Conservation (phyloP, 2,113 vertebrate species). For the Colistium nudipinnis region DNA sequence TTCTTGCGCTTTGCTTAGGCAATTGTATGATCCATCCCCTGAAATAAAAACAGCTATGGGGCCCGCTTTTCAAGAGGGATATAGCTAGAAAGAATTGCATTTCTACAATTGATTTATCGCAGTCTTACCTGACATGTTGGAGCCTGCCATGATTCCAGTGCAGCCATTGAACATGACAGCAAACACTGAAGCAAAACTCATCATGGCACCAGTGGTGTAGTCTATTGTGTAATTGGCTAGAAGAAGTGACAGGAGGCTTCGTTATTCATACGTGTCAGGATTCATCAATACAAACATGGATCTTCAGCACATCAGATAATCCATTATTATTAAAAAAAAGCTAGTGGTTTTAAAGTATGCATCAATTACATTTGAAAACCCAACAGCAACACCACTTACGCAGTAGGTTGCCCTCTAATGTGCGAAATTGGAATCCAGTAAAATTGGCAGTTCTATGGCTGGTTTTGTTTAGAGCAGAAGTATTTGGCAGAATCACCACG, state of each 20-base stretch:
- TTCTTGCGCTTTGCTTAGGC: too few relatives aligned
- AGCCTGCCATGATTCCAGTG: constrained; percentile 89
- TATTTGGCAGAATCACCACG: constrained; percentile 68
- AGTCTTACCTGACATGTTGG: constrained; percentile 87
- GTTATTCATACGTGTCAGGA: not conserved
- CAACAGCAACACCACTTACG: constrained; percentile 34
- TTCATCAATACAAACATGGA: not conserved
- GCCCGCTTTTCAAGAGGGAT: not conserved
- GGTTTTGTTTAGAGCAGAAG: constrained; percentile 27
- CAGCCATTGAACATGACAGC: constrained; percentile 89
- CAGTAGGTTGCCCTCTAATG: constrained; percentile 82
- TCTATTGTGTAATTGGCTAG: constrained; percentile 82
- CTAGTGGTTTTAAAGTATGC: not conserved
- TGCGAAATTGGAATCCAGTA: constrained; percentile 83
- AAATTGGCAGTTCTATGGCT: constrained; percentile 68
- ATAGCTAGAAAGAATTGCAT: not conserved
- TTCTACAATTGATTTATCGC: not conserved
- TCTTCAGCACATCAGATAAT: not conserved
- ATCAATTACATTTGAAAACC: not conserved
- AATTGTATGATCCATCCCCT: not conserved
- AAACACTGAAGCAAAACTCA: constrained; percentile 85
- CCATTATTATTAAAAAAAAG: not conserved
- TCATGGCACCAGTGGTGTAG: constrained; percentile 83
- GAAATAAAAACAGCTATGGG: not conserved
- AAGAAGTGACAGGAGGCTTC: not conserved